phyloP scores from a whole-genome alignment of 2,797 vertebrate genomes.

The Aselliscus stoliczkanus region DNA sequence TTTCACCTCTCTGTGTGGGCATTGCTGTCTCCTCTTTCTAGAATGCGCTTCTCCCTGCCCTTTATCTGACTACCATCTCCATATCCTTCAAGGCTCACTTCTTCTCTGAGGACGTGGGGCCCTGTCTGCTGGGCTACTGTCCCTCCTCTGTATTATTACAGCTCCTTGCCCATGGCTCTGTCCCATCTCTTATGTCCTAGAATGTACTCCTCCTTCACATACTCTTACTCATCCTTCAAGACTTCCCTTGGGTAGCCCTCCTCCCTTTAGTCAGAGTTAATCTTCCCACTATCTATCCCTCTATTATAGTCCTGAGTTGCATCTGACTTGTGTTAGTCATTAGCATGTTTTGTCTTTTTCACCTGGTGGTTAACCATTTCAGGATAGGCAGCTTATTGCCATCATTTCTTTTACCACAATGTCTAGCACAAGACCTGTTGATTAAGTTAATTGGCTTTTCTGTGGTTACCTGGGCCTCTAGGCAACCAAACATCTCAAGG shows the following conservation, averaged over 20 bases:
- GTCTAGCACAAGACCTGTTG: background rate
- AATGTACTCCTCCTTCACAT: background rate
- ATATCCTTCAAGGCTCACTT: background rate
- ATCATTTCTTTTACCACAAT: background rate
- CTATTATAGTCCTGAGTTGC: background rate
- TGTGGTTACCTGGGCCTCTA: background rate
- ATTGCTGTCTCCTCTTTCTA: background rate
- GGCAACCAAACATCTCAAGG: slow-evolving; percentile 25
- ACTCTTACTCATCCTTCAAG: background rate
- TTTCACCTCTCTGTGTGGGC: background rate
- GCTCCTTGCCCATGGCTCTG: background rate
- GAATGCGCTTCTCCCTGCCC: background rate
- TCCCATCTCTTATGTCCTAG: background rate
- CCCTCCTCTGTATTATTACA: background rate
- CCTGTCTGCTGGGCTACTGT: background rate
- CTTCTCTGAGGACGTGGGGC: background rate
- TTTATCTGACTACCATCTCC: background rate
- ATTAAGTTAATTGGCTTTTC: slow-evolving; percentile 30
- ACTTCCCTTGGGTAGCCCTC: background rate
- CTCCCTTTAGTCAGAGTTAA: background rate
- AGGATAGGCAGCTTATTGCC: background rate
- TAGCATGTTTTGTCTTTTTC: background rate
- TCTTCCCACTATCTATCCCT: background rate
- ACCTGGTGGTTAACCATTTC: slow-evolving; percentile 32
- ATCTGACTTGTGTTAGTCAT: background rate